Conservation (phyloP, 2,113 vertebrate species). For the Rhagologus leucostigma region DNA sequence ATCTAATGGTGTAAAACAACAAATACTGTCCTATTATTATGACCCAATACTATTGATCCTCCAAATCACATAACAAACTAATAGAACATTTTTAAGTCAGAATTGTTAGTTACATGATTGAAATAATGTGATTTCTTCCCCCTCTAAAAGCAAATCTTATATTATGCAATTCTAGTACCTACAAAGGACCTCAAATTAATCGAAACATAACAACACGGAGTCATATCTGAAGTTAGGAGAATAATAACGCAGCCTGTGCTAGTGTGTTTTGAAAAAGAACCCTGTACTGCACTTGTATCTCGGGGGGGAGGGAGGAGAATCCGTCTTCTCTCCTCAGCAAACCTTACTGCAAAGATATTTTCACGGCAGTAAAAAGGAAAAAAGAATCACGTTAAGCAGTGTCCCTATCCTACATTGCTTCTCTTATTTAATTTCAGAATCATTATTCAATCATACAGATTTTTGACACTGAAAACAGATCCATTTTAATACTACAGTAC, state of each 20-base stretch:
- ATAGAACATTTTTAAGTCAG: background rate
- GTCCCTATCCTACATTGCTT: background rate
- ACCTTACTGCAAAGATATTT: background rate
- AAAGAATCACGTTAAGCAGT: rapidly evolving
- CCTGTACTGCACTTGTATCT: background rate
- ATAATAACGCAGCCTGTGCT: background rate
- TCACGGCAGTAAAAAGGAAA: rapidly evolving
- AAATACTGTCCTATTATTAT: rapidly evolving
- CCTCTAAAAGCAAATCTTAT: background rate
- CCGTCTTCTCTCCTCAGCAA: background rate
- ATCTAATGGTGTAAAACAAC: background rate
- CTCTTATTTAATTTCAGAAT: background rate
- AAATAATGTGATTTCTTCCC: background rate
- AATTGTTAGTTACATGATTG: background rate
- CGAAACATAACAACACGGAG: background rate
- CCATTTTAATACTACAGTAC: background rate
- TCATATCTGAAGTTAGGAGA: background rate
- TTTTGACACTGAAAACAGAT: background rate
- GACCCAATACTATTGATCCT: background rate
- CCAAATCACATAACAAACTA: background rate
- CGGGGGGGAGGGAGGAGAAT: rapidly evolving
- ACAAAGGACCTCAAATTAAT: background rate
- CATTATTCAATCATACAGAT: background rate
- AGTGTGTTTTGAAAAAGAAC: background rate
- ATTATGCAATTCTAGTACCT: background rate